Evolutionary conservation across 2,797 vertebrate species (phyloP), one percentile per base, ranked within the genome.

Genomic region (Semotilus atromaculatus): DNA sequence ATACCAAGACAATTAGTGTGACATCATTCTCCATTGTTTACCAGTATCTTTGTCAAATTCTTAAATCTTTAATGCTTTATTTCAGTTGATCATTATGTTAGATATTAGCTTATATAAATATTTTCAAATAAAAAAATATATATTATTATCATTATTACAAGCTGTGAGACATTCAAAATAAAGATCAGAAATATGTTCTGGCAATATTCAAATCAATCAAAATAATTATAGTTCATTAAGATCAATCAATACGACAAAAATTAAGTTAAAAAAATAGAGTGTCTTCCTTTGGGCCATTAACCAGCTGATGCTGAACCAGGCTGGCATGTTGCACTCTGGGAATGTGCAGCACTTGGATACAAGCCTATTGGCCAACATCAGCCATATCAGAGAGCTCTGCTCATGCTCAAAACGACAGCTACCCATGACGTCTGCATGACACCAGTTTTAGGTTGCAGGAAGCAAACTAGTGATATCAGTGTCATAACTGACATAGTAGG

Each of bases 241-340:
- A 26, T 40, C 40, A 62, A 29, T 29, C 14, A 26, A 71, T 26
- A 26, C 9, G 14, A 72, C n/a, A 72, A 45, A 34, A 73, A 31
- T 71, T 2, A 2, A 1, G 68, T 26, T n/a, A n/a, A 31, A 31
- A 31, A 31, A 31, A 31, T 1, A 31, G 3, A 19, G 66, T 29
- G 5, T 81, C 34, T 70, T 55, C 23, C 31, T 81, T 88, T 38
- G 10, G 60, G 72, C 2, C 48, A 16, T 36, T 66, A 36, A 72
- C 66, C 38, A 4, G 40, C 38, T 70, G 66, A 88, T 80, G 70
- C 4, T 89, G 71, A 71, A 86, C 68, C 82, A 73, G 85, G 85
- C 66, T 66, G 48, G 68, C 82, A 85, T 60, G 62, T 43, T 82
- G 84, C 84, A 88, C 72, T 70, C 26, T 82, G 79, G 85, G 80